A percentile compares a stretch with the other conserved stretches of the same genome.
These are phyloP conservation scores for Otocyon megalotis DNA, from an alignment of 2,113 vertebrate genomes.

Conservation along the genomic window DNA sequence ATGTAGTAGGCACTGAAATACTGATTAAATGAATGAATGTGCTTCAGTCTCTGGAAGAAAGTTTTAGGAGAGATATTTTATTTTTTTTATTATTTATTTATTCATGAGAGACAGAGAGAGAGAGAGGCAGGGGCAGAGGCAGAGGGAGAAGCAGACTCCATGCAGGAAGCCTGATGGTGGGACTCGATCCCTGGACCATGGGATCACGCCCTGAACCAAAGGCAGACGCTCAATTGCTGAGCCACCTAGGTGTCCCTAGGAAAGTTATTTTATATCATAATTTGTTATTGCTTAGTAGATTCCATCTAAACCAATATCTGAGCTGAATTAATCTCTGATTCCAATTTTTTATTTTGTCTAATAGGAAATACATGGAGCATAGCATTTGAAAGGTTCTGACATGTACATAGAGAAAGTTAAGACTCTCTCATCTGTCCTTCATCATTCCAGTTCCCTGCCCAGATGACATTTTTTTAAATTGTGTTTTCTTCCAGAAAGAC, in stretches of 20 bases:
- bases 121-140: too few relatives aligned
- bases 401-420: neutral
- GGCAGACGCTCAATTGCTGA: too few relatives aligned
- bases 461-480: neutral
- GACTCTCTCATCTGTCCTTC: neutral
- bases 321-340: conserved; percentile 5
- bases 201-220: too few relatives aligned
- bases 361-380: neutral
- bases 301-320: conserved; percentile 28
- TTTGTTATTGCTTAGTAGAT: conserved; percentile 29
- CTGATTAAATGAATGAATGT: neutral
- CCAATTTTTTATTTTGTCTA: conserved; percentile 4
- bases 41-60: neutral
- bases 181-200: too few relatives aligned
- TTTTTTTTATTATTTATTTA: neutral
- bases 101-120: too few relatives aligned
- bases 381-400: conserved; percentile 28
- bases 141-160: too few relatives aligned
- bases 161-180: too few relatives aligned
- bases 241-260: neutral
- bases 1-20: neutral
- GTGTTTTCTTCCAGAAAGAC: neutral
- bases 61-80: conserved; percentile 16
- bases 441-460: neutral
- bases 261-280: conserved; percentile 24